Evolutionary conservation across 2,797 vertebrate genomes (phyloP).

Genomic region (Ciconia nigra): DNA sequence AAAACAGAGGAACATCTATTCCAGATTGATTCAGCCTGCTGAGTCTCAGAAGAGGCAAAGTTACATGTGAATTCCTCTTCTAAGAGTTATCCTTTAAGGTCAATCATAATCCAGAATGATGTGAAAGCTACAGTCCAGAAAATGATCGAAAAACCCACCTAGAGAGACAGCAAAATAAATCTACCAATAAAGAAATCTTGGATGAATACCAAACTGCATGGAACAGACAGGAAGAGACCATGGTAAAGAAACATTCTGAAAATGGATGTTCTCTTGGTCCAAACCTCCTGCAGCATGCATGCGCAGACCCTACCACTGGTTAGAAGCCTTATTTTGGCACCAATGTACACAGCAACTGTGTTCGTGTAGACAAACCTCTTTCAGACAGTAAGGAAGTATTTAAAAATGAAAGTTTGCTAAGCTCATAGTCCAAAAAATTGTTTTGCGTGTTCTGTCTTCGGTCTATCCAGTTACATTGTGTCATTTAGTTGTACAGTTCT

Average conservation of each 20-base stretch:
- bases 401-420: not conserved
- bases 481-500: not conserved
- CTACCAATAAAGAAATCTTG: not conserved
- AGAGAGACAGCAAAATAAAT: not conserved
- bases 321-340: not conserved
- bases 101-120: not conserved
- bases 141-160: fast-evolving
- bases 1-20: not conserved
- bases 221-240: not conserved
- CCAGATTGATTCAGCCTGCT: not conserved
- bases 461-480: not conserved
- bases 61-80: not conserved
- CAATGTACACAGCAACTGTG: not conserved
- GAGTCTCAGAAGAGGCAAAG: not conserved
- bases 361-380: not conserved
- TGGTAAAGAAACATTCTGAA: not conserved
- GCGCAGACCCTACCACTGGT: not conserved
- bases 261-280: not conserved
- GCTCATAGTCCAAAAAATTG: not conserved
- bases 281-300: not conserved
- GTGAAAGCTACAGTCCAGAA: not conserved
- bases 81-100: not conserved
- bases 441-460: not conserved
- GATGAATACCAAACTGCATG: not conserved
- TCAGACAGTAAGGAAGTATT: not conserved